These are phyloP conservation scores for Tenebrosternarchus preto DNA, from an alignment of 2,113 vertebrate species.

Conservation along the genomic window DNA sequence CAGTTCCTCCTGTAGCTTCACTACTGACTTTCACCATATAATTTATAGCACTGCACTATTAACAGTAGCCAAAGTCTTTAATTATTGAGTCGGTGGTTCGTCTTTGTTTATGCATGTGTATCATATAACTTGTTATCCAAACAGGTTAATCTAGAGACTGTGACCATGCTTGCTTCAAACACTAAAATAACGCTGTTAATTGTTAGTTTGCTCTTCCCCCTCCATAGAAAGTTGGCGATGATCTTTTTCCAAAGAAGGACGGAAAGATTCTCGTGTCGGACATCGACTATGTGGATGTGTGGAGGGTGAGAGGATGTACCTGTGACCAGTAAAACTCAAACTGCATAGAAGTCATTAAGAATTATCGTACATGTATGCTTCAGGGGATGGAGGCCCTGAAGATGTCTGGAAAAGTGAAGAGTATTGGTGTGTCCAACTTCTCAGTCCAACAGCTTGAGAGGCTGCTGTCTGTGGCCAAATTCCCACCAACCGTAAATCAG, in stretches of 20 bases:
- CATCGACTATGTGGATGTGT: conserved; percentile 76
- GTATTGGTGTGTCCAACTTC: conserved; percentile 81
- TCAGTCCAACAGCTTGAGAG: conserved; percentile 74
- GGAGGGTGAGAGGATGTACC: conserved; percentile 69
- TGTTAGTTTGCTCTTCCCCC: conserved; percentile 1
- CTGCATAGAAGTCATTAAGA: background rate
- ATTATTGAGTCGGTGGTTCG: background rate
- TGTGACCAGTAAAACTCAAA: background rate
- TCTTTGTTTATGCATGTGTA: background rate
- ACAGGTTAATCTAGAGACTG: background rate
- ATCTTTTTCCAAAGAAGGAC: conserved; percentile 70
- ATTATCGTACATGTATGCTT: background rate
- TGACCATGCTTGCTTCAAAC: background rate
- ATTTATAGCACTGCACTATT: background rate
- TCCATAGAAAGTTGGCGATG: conserved; percentile 68
- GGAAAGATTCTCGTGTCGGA: conserved; percentile 64
- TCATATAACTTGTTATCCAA: background rate
- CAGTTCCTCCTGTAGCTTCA: too few species aligned
- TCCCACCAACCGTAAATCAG: conserved; percentile 77
- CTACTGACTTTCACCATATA: too few species aligned
- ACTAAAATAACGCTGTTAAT: background rate
- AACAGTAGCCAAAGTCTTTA: background rate
- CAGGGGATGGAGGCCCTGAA: conserved; percentile 78
- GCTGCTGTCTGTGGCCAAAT: conserved; percentile 68
- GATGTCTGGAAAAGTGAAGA: conserved; percentile 74